Base-by-base conservation (phyloP, 2,113 vertebrate species). In the Oxyruncus cristatus region DNA sequence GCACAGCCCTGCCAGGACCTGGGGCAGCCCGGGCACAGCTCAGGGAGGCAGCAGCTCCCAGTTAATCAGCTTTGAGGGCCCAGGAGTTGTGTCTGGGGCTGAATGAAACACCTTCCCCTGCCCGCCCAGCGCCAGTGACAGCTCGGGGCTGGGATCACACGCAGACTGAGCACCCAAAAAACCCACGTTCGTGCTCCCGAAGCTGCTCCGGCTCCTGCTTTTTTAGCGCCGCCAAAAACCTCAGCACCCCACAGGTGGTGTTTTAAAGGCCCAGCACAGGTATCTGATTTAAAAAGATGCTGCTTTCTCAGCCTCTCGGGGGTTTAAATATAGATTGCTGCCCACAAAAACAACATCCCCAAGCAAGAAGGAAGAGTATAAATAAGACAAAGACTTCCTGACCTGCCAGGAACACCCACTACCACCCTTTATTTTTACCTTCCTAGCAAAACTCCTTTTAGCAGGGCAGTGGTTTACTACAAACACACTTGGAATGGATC, bases 171-270 rank as follows among this genome's bases (percentile, higher is more conserved):
- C 12, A 30, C 61, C 56, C 56, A 47, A 5, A 23, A 49, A 2
- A 0, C 7, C 44, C 37, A 0, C 23, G 7, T 5, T 0, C 2
- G 2, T 1, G 46, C 33, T 7, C 37, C 59, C 81, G 14, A 22
- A 24, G 62, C 35, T 28, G 71, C 71, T 27, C 15, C 22, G 20
- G 14, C 52, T 21, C 32, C 41, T 15, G 17, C 22, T 26, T 21
- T 28, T 11, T 9, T 12, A 20, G 46, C 27, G 15, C 30, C 41
- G 5, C 2, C 1, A 1, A 33, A 35, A 78, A n/a, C 47, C 87
- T 46, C 87, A 17, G 56, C 56, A n/a, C 30, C 33, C 56, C 56
- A 14, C 4, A 0, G n/a, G 59, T 6, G 8, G 50, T 23, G 16
- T 19, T 39, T 6, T 6, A 3, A 27, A 12, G 65, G 19, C 41